Percentiles rank a stretch among this genome's conserved stretches.
Evolutionary conservation across 2,888 invertebrate genomes (phyloP).

Genomic region (Lasiommata megera): DNA sequence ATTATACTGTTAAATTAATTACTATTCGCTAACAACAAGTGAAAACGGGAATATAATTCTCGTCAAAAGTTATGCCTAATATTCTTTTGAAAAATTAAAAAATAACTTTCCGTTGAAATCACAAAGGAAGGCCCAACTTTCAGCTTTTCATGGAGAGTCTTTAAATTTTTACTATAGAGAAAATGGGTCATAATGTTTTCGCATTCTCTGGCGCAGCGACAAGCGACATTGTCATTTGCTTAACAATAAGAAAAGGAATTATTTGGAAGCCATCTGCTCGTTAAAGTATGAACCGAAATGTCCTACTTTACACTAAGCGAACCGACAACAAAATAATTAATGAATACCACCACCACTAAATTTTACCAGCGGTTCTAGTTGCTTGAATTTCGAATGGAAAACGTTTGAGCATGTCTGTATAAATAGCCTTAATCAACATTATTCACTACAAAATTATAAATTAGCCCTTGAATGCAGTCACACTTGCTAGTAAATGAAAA

Average conservation of each 20-base stretch:
- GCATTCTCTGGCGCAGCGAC: conserved; percentile 9
- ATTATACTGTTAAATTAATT: not conserved
- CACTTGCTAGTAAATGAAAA: too few relatives aligned
- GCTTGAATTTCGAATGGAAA: not conserved
- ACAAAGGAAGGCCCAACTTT: conserved; percentile 9
- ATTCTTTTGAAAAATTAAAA: conserved; percentile 5
- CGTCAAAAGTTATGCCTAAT: not conserved
- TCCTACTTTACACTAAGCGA: conserved; percentile 5
- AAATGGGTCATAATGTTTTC: conserved; percentile 12
- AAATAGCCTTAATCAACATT: too few relatives aligned
- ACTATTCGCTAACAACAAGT: not conserved
- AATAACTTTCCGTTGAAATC: not conserved
- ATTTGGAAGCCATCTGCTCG: conserved; percentile 13
- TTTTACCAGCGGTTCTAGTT: not conserved
- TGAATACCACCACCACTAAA: not conserved
- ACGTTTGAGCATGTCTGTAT: not conserved
- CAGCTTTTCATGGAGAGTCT: conserved; percentile 9
- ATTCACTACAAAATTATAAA: too few relatives aligned
- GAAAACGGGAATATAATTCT: conserved; percentile 2
- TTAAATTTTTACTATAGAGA: conserved; percentile 9
- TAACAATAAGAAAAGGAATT: conserved; percentile 10
- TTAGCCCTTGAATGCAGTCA: too few relatives aligned
- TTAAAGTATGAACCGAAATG: conserved; percentile 6
- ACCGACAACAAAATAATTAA: not conserved
- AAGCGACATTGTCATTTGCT: conserved; percentile 7